phyloP scores from a whole-genome alignment of 2,888 invertebrate genomes.

The Zygogramma bicolorata region DNA sequence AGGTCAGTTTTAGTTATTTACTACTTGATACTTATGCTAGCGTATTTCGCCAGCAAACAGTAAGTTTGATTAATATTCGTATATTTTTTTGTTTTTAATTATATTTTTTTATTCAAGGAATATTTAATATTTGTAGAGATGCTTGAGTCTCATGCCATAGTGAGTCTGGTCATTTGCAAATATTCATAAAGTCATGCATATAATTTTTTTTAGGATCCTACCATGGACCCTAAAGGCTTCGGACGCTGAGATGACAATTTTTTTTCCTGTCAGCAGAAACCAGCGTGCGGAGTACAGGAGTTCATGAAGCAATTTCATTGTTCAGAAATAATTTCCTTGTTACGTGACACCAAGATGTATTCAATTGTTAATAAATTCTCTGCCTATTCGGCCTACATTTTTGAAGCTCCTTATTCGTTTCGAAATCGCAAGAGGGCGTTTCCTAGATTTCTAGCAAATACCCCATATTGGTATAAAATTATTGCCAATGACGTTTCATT shows the following conservation, averaged over 20 bases:
- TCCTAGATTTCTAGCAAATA: not conserved
- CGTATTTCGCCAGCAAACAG: no score
- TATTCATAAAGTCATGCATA: not conserved
- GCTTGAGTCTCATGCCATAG: no score
- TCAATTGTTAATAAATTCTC: constrained; percentile 1
- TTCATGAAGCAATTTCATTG: not conserved
- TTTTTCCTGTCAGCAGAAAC: not conserved
- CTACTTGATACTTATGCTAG: no score
- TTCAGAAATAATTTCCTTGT: not conserved
- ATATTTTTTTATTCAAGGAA: not conserved
- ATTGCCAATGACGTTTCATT: not conserved
- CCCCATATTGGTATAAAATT: not conserved
- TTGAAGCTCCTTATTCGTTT: not conserved
- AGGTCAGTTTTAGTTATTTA: not conserved
- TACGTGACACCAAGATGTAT: not conserved
- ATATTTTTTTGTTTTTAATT: not conserved
- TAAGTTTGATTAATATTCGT: not conserved
- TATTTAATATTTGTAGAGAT: no score
- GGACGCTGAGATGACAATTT: not conserved
- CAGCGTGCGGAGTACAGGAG: constrained; percentile 2
- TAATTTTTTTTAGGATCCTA: not conserved
- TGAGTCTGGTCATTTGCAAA: not conserved
- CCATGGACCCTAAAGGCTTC: constrained; percentile 9
- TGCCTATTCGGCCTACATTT: not conserved
- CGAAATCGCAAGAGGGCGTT: not conserved